These are phyloP conservation scores for Ichneumoninae sp. DNA, from an alignment of 2,888 invertebrate species.

Conservation along the genomic window DNA sequence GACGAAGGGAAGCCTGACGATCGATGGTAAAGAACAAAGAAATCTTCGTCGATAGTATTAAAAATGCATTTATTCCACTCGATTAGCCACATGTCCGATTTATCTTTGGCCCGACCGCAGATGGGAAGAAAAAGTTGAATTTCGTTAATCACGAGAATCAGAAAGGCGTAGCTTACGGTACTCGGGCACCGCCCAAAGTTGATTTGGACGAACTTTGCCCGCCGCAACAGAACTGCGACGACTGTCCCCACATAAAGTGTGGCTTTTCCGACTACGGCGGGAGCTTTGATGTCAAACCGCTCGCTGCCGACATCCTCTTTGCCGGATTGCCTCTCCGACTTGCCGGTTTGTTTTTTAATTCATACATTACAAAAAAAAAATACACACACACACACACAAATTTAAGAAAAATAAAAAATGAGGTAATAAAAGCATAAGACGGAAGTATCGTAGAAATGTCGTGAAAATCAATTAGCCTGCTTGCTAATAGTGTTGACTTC, in stretches of 20 bases:
- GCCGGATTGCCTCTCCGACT: constrained; percentile 77
- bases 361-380: too few species aligned
- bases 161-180: constrained; percentile 86
- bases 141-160: constrained; percentile 73
- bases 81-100: neutral
- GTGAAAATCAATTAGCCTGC: too few species aligned
- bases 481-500: too few species aligned
- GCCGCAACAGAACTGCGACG: constrained; percentile 87
- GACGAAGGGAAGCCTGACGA: constrained; percentile 90
- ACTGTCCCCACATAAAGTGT: constrained; percentile 86
- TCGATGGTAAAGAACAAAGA: constrained; percentile 85
- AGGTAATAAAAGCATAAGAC: too few species aligned
- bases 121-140: constrained; percentile 71
- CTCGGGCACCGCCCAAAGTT: constrained; percentile 87
- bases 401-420: neutral
- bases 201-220: constrained; percentile 88
- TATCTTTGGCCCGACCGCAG: constrained; percentile 62
- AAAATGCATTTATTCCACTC: neutral
- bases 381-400: too few species aligned
- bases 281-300: constrained; percentile 76
- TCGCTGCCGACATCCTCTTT: constrained; percentile 74
- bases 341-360: constrained; percentile 74
- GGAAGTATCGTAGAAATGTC: too few species aligned
- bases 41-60: neutral
- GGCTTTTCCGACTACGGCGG: constrained; percentile 78